These are phyloP conservation scores for Trypoxylon attenuatum DNA, from an alignment of 2,888 invertebrate genomes.

Conservation along the genomic window DNA sequence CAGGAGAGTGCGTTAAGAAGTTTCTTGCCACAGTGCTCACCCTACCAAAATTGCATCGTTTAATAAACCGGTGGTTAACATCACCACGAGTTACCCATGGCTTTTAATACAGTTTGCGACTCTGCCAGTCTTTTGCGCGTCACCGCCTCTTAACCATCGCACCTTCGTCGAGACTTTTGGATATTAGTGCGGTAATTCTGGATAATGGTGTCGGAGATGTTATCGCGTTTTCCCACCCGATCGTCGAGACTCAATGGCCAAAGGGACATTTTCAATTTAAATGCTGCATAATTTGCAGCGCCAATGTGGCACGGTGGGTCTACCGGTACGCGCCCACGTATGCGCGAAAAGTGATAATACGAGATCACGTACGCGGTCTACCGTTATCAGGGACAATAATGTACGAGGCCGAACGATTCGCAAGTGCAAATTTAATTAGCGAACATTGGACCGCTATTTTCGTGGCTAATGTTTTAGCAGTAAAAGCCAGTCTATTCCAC, in stretches of 20 bases:
- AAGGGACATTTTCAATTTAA: background rate
- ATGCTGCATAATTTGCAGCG: background rate
- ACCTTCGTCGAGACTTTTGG: too few species aligned
- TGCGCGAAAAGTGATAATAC: slow-evolving; percentile 6
- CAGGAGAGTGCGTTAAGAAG: too few species aligned
- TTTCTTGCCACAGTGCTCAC: too few species aligned
- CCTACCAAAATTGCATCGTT: too few species aligned
- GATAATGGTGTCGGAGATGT: too few species aligned
- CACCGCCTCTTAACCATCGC: too few species aligned
- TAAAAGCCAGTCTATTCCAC: slow-evolving; percentile 13
- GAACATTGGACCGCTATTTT: slow-evolving; percentile 10
- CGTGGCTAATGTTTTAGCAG: slow-evolving; percentile 13
- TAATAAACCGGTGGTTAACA: too few species aligned
- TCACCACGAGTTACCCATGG: too few species aligned
- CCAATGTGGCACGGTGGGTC: background rate
- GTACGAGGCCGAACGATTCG: background rate
- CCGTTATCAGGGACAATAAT: slow-evolving; percentile 22
- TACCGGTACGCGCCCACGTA: slow-evolving; percentile 18
- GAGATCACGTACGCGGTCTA: slow-evolving; percentile 27
- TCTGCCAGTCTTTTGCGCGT: too few species aligned
- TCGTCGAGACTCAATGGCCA: background rate
- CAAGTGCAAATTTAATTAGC: slow-evolving; percentile 25
- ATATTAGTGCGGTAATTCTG: too few species aligned
- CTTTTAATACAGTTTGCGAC: too few species aligned
- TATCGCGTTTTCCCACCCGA: background rate